Evolutionary conservation across 1,140 invertebrate genomes (phyloP).

Genomic region (Achroia grisella): DNA sequence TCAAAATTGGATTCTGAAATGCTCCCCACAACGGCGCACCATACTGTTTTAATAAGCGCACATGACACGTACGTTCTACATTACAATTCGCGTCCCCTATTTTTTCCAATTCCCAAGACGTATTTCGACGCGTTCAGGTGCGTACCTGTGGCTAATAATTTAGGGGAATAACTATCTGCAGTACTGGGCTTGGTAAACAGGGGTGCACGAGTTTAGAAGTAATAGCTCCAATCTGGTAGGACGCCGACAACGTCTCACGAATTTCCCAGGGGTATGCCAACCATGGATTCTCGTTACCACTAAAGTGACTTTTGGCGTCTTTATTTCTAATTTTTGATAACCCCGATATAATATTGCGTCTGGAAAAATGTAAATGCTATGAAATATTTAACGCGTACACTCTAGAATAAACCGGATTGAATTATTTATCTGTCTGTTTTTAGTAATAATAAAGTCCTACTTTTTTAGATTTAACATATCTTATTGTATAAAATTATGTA

Average conservation of each 20-base stretch:
- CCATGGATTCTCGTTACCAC: conserved; percentile 15
- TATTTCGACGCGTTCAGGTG: conserved; percentile 24
- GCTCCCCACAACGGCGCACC: neutral
- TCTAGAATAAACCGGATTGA: too few species aligned
- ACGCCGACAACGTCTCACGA: conserved; percentile 29
- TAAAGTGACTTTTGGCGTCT: too few species aligned
- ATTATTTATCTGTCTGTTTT: too few species aligned
- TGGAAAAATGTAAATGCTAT: too few species aligned
- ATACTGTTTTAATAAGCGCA: conserved; percentile 1
- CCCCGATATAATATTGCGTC: too few species aligned
- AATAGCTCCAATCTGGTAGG: conserved; percentile 47
- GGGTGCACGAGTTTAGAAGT: conserved; percentile 31
- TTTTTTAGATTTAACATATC: too few species aligned
- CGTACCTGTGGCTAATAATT: conserved; percentile 39
- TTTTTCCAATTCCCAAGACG: conserved; percentile 30
- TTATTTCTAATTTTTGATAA: too few species aligned
- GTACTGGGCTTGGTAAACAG: conserved; percentile 30
- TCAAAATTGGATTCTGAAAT: too few species aligned
- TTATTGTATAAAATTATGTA: too few species aligned
- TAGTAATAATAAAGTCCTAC: too few species aligned
- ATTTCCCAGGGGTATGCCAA: conserved; percentile 36
- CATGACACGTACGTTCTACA: conserved; percentile 9
- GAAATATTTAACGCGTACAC: too few species aligned
- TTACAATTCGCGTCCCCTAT: conserved; percentile 33
- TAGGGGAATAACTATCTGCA: conserved; percentile 37